Base-by-base conservation (phyloP, 2,888 invertebrate species). In the Tenthredo scrophulariae region DNA sequence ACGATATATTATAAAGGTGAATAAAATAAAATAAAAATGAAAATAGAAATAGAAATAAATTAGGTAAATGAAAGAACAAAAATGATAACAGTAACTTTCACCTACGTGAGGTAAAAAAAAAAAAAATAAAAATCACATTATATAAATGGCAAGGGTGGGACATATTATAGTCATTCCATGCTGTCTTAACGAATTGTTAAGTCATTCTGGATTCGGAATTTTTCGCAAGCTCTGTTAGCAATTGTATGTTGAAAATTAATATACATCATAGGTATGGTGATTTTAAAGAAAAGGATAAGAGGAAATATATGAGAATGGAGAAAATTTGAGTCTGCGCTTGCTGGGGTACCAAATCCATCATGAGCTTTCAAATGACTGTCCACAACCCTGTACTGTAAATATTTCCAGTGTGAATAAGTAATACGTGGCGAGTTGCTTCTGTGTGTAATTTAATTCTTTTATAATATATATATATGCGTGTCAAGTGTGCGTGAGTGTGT, bases 81-180 rank as follows among this genome's bases (percentile, higher is more conserved):
- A 70, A 70, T 70, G 37, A 3, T 18, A n/a, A 70, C 15, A 37
- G 46, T 46, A 26, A 46, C 26, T 75, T 10, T 62, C 62, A 26
- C 29, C 46, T 46, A 84, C 85, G 65, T 84, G 84, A 85, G 72
- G 86, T 50, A 84, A 37, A 43, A 77, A 85, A 29, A 85, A 29
- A 67, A 86, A 83, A 74, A 79, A 84, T 22, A 33, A 82, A 85
- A 37, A 83, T 62, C 82, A 22, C 15, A 43, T 33, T 5, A 74
- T 15, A 83, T 15, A 26, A 46, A 26, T 43, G 33, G 50, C 80
- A 85, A 85, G 46, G 84, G 85, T 77, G 79, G 79, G 26, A 40
- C 40, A 54, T 67, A 54, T 84, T 86, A 86, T 87, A 85, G 87
- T 85, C 88, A 89, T 87, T 86, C 86, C 89, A 89, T 89, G 89